phyloP scores from a whole-genome alignment of 2,888 invertebrate species.

The Agonopterix heracliana region DNA sequence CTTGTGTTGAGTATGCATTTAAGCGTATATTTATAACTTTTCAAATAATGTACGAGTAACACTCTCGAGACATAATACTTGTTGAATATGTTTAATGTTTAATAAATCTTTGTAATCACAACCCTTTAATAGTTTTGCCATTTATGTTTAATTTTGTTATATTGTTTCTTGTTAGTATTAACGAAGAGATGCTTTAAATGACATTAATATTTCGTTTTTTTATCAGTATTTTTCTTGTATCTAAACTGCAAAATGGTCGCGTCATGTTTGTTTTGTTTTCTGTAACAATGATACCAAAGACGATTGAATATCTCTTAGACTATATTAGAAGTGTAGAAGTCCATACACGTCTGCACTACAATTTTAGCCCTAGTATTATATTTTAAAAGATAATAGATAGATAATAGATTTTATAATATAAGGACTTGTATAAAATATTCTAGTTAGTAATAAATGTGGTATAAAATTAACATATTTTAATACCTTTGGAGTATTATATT shows the following conservation, averaged over 20 bases:
- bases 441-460: constrained; percentile 41
- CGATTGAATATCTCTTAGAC: constrained; percentile 70
- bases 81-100: too few species aligned
- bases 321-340: constrained; percentile 47
- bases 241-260: constrained; percentile 39
- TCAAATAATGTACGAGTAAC: too few species aligned
- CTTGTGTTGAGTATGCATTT: too few species aligned
- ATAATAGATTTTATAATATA: constrained; percentile 62
- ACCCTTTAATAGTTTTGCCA: constrained; percentile 32
- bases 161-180: constrained; percentile 58
- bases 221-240: constrained; percentile 59
- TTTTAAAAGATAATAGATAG: constrained; percentile 39
- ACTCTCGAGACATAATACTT: too few species aligned
- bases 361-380: constrained; percentile 51
- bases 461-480: constrained; percentile 55
- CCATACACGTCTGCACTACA: constrained; percentile 30
- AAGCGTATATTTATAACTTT: too few species aligned
- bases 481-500: constrained; percentile 62
- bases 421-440: constrained; percentile 65
- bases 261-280: constrained; percentile 47
- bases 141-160: constrained; percentile 51
- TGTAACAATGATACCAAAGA: constrained; percentile 74
- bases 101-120: neutral
- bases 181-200: constrained; percentile 58
- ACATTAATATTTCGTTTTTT: constrained; percentile 48